Evolutionary conservation across 1,140 invertebrate genomes (phyloP), one percentile per base, ranked within the genome.

Genomic region (Sarcophaga bullata): DNA sequence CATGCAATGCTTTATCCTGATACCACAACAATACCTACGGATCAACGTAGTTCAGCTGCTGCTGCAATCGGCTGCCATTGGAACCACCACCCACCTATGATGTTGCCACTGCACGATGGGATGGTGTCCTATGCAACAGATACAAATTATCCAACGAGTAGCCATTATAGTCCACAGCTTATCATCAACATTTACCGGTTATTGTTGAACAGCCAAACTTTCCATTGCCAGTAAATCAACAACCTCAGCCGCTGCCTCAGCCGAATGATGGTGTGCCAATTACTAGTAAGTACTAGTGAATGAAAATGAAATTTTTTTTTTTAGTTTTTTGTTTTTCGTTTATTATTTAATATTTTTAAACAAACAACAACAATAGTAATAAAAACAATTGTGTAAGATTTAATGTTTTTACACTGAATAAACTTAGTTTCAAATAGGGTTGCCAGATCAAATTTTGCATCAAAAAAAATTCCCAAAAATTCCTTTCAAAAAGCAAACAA

Each of bases 1-100:
- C 86, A 86, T 49, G 88, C 88, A 54, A 89, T 89, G 88, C 84
- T 89, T 7, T 89, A 89, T 86, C 88, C 88, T 10, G 85, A 85
- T 58, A 62, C 73, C 82, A 62, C 75, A 73, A 25, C 80, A 82
- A 73, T 83, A 80, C 9, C 81, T 58, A 75, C 47, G 75, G 50
- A 80, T 81, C 82, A 84, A 10, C 76, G 81, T 58, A 54, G 82
- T 76, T 46, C 78, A 47, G 82, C 84, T 25, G 80, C 80, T 25
- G n/a, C 81, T 13, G 78, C 80, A 3, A 83, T 83, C 13, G 84
- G 83, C 15, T 84, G 25, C 83, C 83, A 0, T 73, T 85, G 50
- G 88, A 89, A 83, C 85, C 88, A 13, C 88, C 83, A 6, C 88
- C 88, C 6, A 88, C 88, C 15, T 89, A 89, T 78, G 88, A 89